A percentile compares a stretch with the other conserved stretches of the same genome.
phyloP scores from a whole-genome alignment of 2,113 vertebrate species.

The Hemicordylus capensis region DNA sequence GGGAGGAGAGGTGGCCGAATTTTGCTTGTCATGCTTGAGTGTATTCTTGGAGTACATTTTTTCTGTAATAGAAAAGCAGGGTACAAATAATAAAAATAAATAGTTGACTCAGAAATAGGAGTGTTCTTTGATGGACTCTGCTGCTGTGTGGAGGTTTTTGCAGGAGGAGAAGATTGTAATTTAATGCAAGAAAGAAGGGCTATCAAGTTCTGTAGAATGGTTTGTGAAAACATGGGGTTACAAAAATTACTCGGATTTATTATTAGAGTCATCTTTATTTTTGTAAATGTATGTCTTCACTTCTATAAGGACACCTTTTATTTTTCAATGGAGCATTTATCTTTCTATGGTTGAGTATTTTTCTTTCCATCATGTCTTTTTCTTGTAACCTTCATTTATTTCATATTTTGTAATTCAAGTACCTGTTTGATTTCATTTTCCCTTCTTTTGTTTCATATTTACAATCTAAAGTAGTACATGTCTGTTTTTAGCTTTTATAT shows the following conservation, averaged over 20 bases:
- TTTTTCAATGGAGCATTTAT: background rate
- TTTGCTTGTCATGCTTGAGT: background rate
- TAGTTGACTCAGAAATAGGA: background rate
- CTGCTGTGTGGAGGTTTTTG: background rate
- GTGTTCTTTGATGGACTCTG: constrained; percentile 10
- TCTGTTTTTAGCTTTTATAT: constrained; percentile 21
- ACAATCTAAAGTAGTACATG: background rate
- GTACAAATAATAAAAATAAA: no score
- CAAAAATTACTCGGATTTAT: background rate
- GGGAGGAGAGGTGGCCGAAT: background rate
- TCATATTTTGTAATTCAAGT: no score
- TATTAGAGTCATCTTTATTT: background rate
- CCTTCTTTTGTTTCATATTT: background rate
- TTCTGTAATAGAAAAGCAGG: no score
- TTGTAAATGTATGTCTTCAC: background rate
- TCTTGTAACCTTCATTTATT: background rate
- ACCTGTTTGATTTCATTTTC: no score
- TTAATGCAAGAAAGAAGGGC: background rate
- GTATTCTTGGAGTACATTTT: no score
- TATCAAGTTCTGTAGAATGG: background rate
- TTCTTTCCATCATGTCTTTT: no score
- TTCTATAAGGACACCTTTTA: background rate
- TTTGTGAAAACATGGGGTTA: background rate
- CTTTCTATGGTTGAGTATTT: background rate
- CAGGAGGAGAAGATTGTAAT: background rate